phyloP scores from a whole-genome alignment of 2,888 invertebrate genomes.

The Isoperla grammatica region DNA sequence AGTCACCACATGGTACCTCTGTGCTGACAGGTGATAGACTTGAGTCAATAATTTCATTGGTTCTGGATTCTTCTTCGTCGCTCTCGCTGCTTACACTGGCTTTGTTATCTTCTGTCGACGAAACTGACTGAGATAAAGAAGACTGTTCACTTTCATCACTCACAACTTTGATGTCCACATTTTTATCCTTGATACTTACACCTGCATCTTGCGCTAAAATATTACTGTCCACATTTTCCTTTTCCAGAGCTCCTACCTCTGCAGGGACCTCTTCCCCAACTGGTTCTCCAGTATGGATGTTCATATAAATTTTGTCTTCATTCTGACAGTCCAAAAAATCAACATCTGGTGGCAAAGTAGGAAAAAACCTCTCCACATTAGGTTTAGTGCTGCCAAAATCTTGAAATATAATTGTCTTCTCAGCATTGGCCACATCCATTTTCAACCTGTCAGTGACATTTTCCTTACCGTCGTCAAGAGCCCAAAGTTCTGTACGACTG shows the following conservation, averaged over 20 bases:
- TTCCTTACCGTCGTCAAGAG: conserved; percentile 43
- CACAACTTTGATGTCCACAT: not conserved
- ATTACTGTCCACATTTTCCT: conserved; percentile 6
- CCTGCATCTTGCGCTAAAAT: not conserved
- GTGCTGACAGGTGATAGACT: too few relatives aligned
- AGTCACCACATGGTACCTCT: too few relatives aligned
- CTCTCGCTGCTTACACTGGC: conserved; percentile 6
- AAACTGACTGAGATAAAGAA: not conserved
- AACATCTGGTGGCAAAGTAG: conserved; percentile 20
- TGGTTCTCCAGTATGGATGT: conserved; percentile 28
- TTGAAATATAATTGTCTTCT: conserved; percentile 36
- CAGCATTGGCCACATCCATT: not conserved
- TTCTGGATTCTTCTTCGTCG: conserved; percentile 1
- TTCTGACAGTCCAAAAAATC: conserved; percentile 32
- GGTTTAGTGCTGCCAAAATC: conserved; percentile 28
- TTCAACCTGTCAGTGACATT: conserved; percentile 25
- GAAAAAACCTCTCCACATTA: conserved; percentile 20
- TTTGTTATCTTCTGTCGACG: not conserved
- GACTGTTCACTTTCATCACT: not conserved
- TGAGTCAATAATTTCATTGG: too few relatives aligned
- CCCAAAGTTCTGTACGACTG: conserved; percentile 44
- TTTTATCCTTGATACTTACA: not conserved
- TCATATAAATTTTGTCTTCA: conserved; percentile 35
- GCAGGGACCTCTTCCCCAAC: conserved; percentile 16
- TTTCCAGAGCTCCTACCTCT: conserved; percentile 15